Conservation (phyloP, 2,888 invertebrate genomes). For the Dryomyza anilis region DNA sequence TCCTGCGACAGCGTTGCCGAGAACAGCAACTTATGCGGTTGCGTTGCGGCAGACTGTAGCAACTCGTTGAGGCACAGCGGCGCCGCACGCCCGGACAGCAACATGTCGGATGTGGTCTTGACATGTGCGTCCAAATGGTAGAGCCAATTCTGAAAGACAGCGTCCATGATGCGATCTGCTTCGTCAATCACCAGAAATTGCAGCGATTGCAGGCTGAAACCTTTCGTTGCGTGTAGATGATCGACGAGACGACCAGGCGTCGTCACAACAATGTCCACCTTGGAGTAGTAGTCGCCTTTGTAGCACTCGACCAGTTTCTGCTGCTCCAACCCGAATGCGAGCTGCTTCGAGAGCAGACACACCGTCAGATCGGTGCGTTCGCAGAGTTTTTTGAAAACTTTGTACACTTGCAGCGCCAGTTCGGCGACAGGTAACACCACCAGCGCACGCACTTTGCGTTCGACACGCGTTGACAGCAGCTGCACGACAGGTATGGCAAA, state of each 20-base stretch:
- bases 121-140: constrained; percentile 78
- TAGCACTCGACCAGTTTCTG: constrained; percentile 66
- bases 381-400: constrained; percentile 77
- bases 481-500: constrained; percentile 92
- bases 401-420: constrained; percentile 85
- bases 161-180: constrained; percentile 93
- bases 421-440: constrained; percentile 94
- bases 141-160: constrained; percentile 90
- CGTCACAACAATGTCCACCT: constrained; percentile 84
- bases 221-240: constrained; percentile 83
- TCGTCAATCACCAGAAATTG: constrained; percentile 92
- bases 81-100: constrained; percentile 62
- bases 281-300: constrained; percentile 56
- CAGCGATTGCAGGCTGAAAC: constrained; percentile 74
- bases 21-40: constrained; percentile 88
- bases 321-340: constrained; percentile 72
- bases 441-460: constrained; percentile 77
- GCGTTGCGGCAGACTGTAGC: constrained; percentile 39
- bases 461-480: constrained; percentile 65
- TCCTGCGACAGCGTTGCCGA: constrained; percentile 98
- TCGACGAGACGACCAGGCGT: constrained; percentile 94
- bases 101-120: constrained; percentile 62
- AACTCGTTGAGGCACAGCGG: constrained; percentile 54
- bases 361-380: constrained; percentile 73
- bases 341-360: constrained; percentile 72